A percentile compares a stretch with the other conserved stretches of the same genome.
Conservation (phyloP, 2,888 invertebrate species). For the Brachylomia viminalis region DNA sequence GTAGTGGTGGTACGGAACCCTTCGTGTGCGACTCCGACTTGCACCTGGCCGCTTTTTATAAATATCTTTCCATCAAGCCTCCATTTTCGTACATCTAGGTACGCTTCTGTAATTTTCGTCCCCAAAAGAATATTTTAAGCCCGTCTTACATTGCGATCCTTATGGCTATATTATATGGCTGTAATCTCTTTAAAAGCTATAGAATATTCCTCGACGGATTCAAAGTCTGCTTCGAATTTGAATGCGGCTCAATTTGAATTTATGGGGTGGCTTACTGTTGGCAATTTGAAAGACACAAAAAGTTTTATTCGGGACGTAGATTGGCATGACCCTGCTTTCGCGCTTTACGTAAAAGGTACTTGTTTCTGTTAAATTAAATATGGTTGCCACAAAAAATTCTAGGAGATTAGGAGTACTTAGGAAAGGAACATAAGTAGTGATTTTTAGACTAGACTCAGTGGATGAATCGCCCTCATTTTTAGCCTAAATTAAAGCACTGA, state of each 20-base stretch:
- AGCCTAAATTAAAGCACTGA: background rate
- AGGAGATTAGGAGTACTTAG: background rate
- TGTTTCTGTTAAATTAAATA: conserved; percentile 3
- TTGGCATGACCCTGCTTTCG: conserved; percentile 3
- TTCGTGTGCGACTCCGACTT: no score
- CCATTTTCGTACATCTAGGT: conserved; percentile 9
- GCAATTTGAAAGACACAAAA: conserved; percentile 34
- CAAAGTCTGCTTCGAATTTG: conserved; percentile 30
- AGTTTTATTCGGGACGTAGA: conserved; percentile 7
- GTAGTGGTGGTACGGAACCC: no score
- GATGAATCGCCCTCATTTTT: background rate
- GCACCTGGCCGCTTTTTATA: background rate
- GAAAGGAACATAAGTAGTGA: background rate
- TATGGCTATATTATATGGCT: conserved; percentile 19
- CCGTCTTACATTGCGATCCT: conserved; percentile 15
- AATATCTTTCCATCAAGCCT: background rate
- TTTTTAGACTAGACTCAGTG: background rate
- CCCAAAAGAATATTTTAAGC: conserved; percentile 19
- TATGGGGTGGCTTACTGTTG: conserved; percentile 25
- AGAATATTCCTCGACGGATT: conserved; percentile 35
- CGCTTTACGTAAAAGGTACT: background rate
- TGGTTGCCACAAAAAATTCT: background rate
- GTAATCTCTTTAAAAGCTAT: conserved; percentile 54
- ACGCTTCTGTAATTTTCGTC: conserved; percentile 10
- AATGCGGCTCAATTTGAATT: conserved; percentile 42